Base-by-base conservation (phyloP, 2,888 invertebrate species). In the Polylopha cassiicola region DNA sequence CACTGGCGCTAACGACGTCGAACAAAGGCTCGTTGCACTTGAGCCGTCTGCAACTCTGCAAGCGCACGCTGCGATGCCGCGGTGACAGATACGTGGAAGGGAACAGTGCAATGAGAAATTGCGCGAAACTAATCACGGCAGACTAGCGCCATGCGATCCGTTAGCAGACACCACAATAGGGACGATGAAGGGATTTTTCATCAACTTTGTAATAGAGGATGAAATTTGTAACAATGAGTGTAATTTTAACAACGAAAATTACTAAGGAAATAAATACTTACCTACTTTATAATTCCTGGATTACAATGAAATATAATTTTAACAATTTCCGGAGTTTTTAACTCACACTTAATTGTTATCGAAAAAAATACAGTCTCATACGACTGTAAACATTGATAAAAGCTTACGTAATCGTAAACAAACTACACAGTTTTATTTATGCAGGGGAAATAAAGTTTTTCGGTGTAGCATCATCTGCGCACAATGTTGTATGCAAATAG, bases 401-500 rank as follows among this genome's bases (percentile, higher is more conserved):
- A 28, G 29, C 20, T 22, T 21, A n/a, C 14, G 15, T 29, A 41
- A 30, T 21, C 21, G 11, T 21, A 26, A 36, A 30, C 21, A 24
- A 34, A 30, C 30, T 15, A 4, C 30, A 24, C 11, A 9, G 39
- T 33, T 18, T 13, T 39, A 34, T 39, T 29, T 29, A 29, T 29
- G 4, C 16, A 23, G 21, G 21, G 15, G 6, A 20, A 30, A 23
- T 33, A 39, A 32, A n/a, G 24, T 36, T 23, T 41, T 36, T 30
- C 41, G 29, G 30, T 41, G 34, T 41, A 34, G 29, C 34, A 28
- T 17, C 28, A 14, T 41, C 24, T 60, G 61, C 51, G 53, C 47
- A 63, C 44, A 46, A 58, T 58, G 59, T 51, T 56, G 56, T 55
- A 55, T 62, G 57, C 60, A 65, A 66, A 69, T 65, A 64, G 51